Conservation (phyloP, 2,888 invertebrate genomes). For the Drosophila histrio region DNA sequence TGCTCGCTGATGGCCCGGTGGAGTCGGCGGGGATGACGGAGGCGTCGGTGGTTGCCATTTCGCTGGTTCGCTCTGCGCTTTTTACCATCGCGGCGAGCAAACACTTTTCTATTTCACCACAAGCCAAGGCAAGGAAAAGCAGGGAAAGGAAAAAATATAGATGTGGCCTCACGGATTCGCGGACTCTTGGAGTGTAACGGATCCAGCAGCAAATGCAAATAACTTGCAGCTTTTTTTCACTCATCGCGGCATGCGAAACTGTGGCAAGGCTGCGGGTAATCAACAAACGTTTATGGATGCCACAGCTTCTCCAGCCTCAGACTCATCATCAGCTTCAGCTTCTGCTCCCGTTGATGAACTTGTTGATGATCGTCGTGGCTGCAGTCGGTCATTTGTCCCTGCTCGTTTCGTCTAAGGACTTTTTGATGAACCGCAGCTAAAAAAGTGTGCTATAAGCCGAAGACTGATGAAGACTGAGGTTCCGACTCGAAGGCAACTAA, state of each 20-base stretch:
- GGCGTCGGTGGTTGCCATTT: slow-evolving; percentile 27
- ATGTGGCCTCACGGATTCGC: slow-evolving; percentile 26
- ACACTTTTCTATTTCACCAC: slow-evolving; percentile 68
- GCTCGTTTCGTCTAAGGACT: slow-evolving; percentile 17
- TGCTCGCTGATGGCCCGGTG: slow-evolving; percentile 2
- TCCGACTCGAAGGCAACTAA: slow-evolving; percentile 16
- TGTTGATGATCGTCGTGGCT: slow-evolving; percentile 64
- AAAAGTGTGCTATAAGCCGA: background rate
- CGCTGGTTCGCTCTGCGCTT: slow-evolving; percentile 32
- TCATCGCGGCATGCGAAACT: slow-evolving; percentile 40
- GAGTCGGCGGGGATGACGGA: background rate
- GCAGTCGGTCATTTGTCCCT: slow-evolving; percentile 60
- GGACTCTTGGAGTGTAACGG: slow-evolving; percentile 68
- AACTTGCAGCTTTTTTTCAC: slow-evolving; percentile 44
- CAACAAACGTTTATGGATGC: slow-evolving; percentile 75
- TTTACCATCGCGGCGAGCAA: slow-evolving; percentile 44
- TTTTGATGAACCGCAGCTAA: slow-evolving; percentile 37
- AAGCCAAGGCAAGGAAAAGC: slow-evolving; percentile 20
- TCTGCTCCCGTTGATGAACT: slow-evolving; percentile 59
- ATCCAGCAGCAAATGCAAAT: slow-evolving; percentile 75
- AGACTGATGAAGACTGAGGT: background rate
- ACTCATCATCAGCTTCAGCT: slow-evolving; percentile 7
- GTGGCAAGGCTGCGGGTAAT: slow-evolving; percentile 76
- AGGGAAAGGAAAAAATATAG: slow-evolving; percentile 17
- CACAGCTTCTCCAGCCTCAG: slow-evolving; percentile 40